Base-by-base conservation (phyloP, 1,140 invertebrate species). In the Drosophila virilis region DNA sequence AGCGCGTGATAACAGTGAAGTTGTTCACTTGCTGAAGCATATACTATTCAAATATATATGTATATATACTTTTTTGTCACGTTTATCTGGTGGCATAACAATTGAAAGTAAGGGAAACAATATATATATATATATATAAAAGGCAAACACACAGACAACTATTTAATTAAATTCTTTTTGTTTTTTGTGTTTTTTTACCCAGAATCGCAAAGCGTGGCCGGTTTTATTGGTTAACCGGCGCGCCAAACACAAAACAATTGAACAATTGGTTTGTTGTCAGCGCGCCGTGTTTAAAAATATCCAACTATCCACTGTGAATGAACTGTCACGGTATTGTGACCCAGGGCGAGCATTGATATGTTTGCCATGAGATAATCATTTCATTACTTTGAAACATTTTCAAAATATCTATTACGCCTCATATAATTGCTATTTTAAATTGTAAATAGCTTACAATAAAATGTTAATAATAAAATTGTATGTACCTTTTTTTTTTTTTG, bases 201-300 rank as follows among this genome's bases (percentile, higher is more conserved):
- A 59, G 73, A 65, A 75, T 75, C 70, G 78, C 42, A 61, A 67
- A 85, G 81, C 81, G 81, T 81, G 81, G 64, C 74, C 72, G 55
- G 70, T 74, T 85, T 85, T 85, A 85, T 85, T 85, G 77, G 66
- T 68, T 68, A 77, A 78, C 81, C 61, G 50, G 46, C 59, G 52
- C 42, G 40, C 46, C 73, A 71, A 43, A 68, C 62, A 78, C 81
- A 84, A 84, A 85, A 67, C 77, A 78, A 85, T 86, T 85, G 65
- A 74, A 85, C 70, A 80, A 85, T 80, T 85, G 74, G 65, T 55
- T 80, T 72, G 77, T 50, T 55, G 22, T 46, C 40, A 45, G 50
- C 37, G 17, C 55, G 15, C 4, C 45, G 45, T 51, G 37, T n/a
- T 59, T 68, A 48, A 40, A 57, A n/a, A 50, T 57, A 55, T 55